Evolutionary conservation across 2,113 vertebrate species (phyloP).

Genomic region (Misgurnus anguillicaudatus): DNA sequence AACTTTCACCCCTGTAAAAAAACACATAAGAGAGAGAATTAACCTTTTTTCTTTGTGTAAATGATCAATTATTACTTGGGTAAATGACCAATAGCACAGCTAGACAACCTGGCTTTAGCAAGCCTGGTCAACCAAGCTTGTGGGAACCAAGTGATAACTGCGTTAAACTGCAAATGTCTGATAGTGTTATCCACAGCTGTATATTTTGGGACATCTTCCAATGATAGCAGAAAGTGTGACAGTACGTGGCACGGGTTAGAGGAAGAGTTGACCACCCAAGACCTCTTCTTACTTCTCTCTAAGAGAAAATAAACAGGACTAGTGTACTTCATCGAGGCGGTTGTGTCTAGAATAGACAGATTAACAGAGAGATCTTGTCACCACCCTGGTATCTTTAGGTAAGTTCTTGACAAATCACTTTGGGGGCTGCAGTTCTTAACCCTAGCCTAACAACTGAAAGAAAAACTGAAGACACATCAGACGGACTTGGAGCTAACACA

Average conservation of each 20-base stretch:
- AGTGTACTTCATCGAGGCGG: no score
- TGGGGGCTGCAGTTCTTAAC: not conserved
- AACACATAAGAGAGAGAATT: slow-evolving; percentile 25
- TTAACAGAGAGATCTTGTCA: not conserved
- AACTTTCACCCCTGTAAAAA: slow-evolving; percentile 73
- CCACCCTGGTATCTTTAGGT: not conserved
- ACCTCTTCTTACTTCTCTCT: not conserved
- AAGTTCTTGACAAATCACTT: slow-evolving; percentile 23
- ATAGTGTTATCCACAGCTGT: not conserved
- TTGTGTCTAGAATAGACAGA: not conserved
- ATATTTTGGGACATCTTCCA: not conserved
- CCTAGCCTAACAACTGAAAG: not conserved
- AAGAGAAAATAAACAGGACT: slow-evolving; percentile 11
- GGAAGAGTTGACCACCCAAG: not conserved
- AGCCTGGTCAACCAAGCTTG: no score
- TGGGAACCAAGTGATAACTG: not conserved
- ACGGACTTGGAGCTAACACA: no score
- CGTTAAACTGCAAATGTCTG: not conserved
- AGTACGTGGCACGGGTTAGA: not conserved
- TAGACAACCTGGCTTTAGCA: no score
- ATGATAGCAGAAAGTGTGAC: no score
- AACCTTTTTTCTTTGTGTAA: not conserved
- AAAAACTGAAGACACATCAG: not conserved
- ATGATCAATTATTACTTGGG: not conserved
- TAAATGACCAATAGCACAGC: no score